These are phyloP conservation scores for Sander lucioperca DNA, from an alignment of 2,113 vertebrate genomes.

Conservation along the genomic window DNA sequence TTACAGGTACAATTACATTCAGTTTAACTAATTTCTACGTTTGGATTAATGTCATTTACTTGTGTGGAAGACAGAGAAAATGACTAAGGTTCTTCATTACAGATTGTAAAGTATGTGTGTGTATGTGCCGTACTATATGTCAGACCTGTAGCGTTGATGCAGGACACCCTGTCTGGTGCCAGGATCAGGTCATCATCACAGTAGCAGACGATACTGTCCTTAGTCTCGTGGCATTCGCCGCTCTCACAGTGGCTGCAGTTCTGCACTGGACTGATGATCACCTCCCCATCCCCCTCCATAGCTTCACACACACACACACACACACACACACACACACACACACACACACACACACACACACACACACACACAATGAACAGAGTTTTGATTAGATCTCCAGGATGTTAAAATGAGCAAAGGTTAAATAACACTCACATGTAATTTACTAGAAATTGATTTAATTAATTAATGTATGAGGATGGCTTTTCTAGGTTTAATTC, in stretches of 20 bases:
- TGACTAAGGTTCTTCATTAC: not conserved
- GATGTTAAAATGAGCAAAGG: too few relatives aligned
- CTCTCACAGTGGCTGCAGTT: slow-evolving; percentile 98
- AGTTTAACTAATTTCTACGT: slow-evolving; percentile 28
- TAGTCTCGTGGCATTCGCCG: slow-evolving; percentile 89
- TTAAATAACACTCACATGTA: not conserved
- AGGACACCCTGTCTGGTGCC: slow-evolving; percentile 90
- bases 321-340: slow-evolving; percentile 22
- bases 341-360: too few relatives aligned
- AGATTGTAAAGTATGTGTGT: not conserved
- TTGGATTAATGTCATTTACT: slow-evolving; percentile 40
- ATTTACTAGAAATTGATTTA: slow-evolving; percentile 19
- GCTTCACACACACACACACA: slow-evolving; percentile 75
- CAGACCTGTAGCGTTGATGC: slow-evolving; percentile 82
- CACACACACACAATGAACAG: too few relatives aligned
- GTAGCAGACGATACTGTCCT: slow-evolving; percentile 88
- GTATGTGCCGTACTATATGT: not conserved
- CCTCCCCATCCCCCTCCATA: slow-evolving; percentile 95
- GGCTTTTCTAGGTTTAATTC: not conserved
- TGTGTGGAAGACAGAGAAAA: slow-evolving; percentile 10
- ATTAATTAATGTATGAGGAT: not conserved
- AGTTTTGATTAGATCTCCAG: too few relatives aligned
- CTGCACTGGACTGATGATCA: slow-evolving; percentile 92
- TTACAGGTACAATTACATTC: slow-evolving; percentile 66
- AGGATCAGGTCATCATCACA: slow-evolving; percentile 90